Percentiles rank a stretch among this genome's conserved stretches.
Evolutionary conservation across 2,797 vertebrate genomes (phyloP).

Genomic region (Decapterus maruadsi): DNA sequence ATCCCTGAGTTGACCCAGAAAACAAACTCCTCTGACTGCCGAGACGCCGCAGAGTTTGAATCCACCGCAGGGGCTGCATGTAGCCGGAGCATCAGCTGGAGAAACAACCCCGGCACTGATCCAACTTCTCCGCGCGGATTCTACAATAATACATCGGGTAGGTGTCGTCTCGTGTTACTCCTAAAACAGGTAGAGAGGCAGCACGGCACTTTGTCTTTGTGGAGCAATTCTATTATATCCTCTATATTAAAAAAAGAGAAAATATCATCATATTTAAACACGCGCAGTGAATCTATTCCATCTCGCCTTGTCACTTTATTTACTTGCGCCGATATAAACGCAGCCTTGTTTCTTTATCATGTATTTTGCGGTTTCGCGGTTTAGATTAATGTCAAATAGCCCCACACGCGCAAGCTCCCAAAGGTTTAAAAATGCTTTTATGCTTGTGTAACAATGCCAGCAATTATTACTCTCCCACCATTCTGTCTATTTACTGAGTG

Average conservation of each 20-base stretch:
- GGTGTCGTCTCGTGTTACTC: slow-evolving; percentile 37
- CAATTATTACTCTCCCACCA: slow-evolving; percentile 25
- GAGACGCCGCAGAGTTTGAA: slow-evolving; percentile 59
- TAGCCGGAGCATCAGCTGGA: slow-evolving; percentile 74
- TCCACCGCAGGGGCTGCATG: slow-evolving; percentile 75
- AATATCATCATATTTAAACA: background rate
- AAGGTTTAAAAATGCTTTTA: slow-evolving; percentile 10
- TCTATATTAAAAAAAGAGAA: background rate
- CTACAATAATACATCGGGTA: slow-evolving; percentile 56
- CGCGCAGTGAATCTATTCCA: background rate
- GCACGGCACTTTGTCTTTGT: slow-evolving; percentile 14
- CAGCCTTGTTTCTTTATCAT: background rate
- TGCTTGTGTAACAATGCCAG: slow-evolving; percentile 41
- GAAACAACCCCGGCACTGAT: slow-evolving; percentile 39
- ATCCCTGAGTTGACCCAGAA: slow-evolving; percentile 88
- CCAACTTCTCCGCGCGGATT: slow-evolving; percentile 64
- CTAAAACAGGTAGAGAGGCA: slow-evolving; percentile 24
- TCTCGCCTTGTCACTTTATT: slow-evolving; percentile 9
- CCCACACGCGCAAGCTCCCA: background rate
- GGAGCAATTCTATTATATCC: background rate
- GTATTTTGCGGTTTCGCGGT: background rate
- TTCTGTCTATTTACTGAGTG: slow-evolving; percentile 52
- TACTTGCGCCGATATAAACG: slow-evolving; percentile 2
- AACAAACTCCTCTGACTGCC: slow-evolving; percentile 81
- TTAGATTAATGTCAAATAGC: background rate